Conservation (phyloP, 64 coral and sea anemone species). For the Montipora cactus region DNA sequence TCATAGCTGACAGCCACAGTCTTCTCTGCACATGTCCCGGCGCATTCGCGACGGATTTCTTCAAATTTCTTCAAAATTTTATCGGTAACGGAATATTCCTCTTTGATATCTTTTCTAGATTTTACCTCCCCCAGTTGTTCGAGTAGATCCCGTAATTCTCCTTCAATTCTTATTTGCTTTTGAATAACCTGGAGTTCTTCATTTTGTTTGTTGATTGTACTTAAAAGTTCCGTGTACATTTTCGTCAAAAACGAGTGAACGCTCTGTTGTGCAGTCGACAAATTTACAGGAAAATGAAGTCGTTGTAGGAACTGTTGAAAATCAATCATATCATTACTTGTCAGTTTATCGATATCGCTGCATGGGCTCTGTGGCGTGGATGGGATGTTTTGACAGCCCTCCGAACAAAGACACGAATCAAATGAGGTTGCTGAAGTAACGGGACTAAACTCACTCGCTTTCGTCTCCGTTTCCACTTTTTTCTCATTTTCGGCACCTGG, state of each 20-base stretch:
- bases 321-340: not conserved
- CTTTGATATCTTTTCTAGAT: not conserved
- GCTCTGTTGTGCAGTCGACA: not conserved
- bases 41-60: conserved; percentile 6
- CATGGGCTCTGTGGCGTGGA: not conserved
- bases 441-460: not conserved
- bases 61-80: conserved; percentile 8
- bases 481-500: not conserved
- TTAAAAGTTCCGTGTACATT: not conserved
- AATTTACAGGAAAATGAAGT: not conserved
- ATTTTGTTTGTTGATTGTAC: not conserved
- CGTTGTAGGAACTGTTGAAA: not conserved
- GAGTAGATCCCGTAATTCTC: not conserved
- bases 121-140: conserved; percentile 3
- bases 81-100: not conserved
- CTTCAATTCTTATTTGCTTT: conserved; percentile 19
- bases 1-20: not conserved
- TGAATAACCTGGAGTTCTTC: not conserved
- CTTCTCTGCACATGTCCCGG: not conserved
- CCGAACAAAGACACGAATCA: not conserved
- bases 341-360: not conserved
- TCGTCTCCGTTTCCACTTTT: not conserved
- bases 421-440: too few relatives aligned
- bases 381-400: not conserved
- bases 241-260: not conserved